Conservation (phyloP, 2,797 vertebrate genomes). For the Sebastes dallii region DNA sequence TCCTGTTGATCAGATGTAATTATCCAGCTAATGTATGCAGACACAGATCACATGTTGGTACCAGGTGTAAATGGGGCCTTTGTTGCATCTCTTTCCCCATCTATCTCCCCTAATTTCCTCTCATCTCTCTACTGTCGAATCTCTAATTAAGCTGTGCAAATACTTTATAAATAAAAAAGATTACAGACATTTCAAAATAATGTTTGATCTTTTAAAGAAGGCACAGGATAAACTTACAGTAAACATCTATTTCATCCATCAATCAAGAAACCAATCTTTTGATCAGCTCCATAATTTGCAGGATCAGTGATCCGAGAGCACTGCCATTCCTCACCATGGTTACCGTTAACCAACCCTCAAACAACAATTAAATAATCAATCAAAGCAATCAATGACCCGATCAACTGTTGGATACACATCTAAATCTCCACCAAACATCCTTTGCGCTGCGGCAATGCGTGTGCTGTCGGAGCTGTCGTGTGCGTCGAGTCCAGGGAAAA, state of each 20-base stretch:
- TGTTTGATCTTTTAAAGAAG: not conserved
- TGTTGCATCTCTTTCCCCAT: not conserved
- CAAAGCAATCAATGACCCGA: conserved; percentile 31
- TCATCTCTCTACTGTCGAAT: not conserved
- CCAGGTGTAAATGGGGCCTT: not conserved
- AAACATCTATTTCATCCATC: conserved; percentile 24
- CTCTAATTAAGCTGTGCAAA: not conserved
- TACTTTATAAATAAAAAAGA: not conserved
- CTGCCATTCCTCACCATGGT: conserved; percentile 26
- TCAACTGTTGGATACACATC: conserved; percentile 42
- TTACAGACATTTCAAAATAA: not conserved
- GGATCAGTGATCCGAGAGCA: conserved; percentile 16
- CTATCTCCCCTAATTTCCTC: not conserved
- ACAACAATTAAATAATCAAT: conserved; percentile 55
- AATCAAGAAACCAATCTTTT: conserved; percentile 28
- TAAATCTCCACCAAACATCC: conserved; percentile 28
- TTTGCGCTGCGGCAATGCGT: conserved; percentile 16
- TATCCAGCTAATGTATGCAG: conserved; percentile 10
- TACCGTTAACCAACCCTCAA: conserved; percentile 16
- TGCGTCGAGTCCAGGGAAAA: conserved; percentile 13
- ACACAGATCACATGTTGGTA: conserved; percentile 16
- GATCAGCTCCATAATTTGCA: conserved; percentile 28
- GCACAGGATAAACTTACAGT: not conserved
- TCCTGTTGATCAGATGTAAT: conserved; percentile 12
- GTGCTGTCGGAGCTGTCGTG: conserved; percentile 25